Conservation (phyloP, 2,888 invertebrate genomes). For the Cinara cedri region DNA sequence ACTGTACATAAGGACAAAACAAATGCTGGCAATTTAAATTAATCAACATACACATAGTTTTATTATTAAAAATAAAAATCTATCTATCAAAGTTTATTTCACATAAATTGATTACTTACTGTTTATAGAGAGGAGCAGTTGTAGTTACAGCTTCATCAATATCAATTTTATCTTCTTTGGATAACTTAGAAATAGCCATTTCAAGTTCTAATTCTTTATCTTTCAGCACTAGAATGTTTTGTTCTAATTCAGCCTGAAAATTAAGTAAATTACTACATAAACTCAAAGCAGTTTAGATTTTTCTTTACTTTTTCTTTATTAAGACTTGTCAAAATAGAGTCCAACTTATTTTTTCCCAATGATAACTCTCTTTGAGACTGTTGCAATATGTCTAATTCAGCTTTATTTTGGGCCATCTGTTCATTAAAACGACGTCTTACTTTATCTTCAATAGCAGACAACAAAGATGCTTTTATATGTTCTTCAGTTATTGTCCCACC, state of each 20-base stretch:
- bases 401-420: constrained; percentile 87
- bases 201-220: constrained; percentile 88
- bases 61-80: too few species aligned
- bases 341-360: constrained; percentile 82
- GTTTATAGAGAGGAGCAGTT: constrained; percentile 93
- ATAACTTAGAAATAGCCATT: constrained; percentile 76
- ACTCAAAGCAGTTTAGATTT: neutral
- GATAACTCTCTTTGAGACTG: constrained; percentile 85
- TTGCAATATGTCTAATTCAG: constrained; percentile 86
- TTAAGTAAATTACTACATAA: constrained; percentile 33
- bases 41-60: too few species aligned
- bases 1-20: too few species aligned
- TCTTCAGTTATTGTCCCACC: constrained; percentile 91
- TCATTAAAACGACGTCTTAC: constrained; percentile 85
- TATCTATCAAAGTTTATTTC: neutral
- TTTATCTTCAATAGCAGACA: constrained; percentile 96
- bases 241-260: constrained; percentile 77
- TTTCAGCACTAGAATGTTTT: constrained; percentile 80
- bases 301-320: constrained; percentile 72
- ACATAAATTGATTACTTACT: constrained; percentile 68
- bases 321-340: constrained; percentile 77
- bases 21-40: too few species aligned
- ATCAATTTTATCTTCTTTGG: constrained; percentile 81
- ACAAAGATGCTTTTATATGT: constrained; percentile 89
- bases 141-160: constrained; percentile 97